Evolutionary conservation across 2,113 vertebrate species (phyloP).

Genomic region (Pristiophorus japonicus): DNA sequence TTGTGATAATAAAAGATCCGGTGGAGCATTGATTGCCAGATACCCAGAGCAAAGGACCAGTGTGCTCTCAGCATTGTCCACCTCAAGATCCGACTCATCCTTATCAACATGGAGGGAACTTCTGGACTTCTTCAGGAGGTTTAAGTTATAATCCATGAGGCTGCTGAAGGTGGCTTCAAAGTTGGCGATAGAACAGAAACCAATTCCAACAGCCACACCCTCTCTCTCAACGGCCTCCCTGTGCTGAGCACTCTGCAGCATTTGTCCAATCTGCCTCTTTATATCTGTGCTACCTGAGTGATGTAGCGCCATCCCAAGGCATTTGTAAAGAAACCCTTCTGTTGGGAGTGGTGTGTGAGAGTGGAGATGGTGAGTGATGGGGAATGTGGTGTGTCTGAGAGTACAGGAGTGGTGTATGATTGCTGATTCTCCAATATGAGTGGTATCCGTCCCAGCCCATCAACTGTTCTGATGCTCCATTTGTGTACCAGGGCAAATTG

Average conservation of each 20-base stretch:
- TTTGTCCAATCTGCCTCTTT: conserved; percentile 74
- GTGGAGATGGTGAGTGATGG: no score
- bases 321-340: conserved; percentile 87
- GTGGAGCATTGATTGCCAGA: conserved; percentile 64
- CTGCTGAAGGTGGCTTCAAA: conserved; percentile 75
- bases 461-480: no score
- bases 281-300: conserved; percentile 67
- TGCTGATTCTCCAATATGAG: no score
- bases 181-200: conserved; percentile 75
- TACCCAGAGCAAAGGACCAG: conserved; percentile 81
- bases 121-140: background rate
- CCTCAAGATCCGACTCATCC: conserved; percentile 74
- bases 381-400: no score
- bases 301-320: conserved; percentile 69
- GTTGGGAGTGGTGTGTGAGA: no score
- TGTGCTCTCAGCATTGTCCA: conserved; percentile 75
- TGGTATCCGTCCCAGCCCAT: no score
- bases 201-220: conserved; percentile 76
- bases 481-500: no score
- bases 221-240: conserved; percentile 69
- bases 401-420: no score
- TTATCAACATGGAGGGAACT: conserved; percentile 43
- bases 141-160: conserved; percentile 65
- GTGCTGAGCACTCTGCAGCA: conserved; percentile 69
- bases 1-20: conserved; percentile 66